Evolutionary conservation across 64 coral and sea anemone genomes (phyloP).

Genomic region (Stichodactyla mertensii): DNA sequence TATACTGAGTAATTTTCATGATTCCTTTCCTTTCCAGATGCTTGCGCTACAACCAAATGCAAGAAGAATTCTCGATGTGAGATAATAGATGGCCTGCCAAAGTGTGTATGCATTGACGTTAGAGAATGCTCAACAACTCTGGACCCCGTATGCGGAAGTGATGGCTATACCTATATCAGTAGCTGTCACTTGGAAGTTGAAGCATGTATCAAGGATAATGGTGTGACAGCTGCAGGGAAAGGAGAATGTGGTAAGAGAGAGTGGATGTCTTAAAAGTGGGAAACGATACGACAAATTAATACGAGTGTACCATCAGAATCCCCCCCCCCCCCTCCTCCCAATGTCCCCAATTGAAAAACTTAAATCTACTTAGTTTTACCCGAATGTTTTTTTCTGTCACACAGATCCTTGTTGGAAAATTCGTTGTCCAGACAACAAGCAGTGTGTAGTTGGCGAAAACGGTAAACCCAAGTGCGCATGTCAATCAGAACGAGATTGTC

Average conservation of each 20-base stretch:
- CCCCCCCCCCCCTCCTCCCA: no score
- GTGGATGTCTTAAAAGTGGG: not conserved
- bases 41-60: slow-evolving; percentile 37
- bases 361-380: not conserved
- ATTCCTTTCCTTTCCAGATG: slow-evolving; percentile 20
- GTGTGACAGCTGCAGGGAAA: slow-evolving; percentile 7
- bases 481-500: slow-evolving; percentile 57
- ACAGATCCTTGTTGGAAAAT: slow-evolving; percentile 69
- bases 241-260: slow-evolving; percentile 74
- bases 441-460: slow-evolving; percentile 27
- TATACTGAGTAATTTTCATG: not conserved
- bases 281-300: no score
- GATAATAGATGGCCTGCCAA: slow-evolving; percentile 22
- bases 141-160: slow-evolving; percentile 48
- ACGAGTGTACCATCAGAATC: no score
- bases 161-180: slow-evolving; percentile 75
- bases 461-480: slow-evolving; percentile 62
- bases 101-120: slow-evolving; percentile 60
- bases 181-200: slow-evolving; percentile 73
- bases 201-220: slow-evolving; percentile 36
- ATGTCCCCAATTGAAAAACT: no score
- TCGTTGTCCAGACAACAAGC: slow-evolving; percentile 48
- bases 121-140: slow-evolving; percentile 40
- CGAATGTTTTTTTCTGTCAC: not conserved
- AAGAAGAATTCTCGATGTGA: slow-evolving; percentile 34